Evolutionary conservation across 2,113 vertebrate species (phyloP), one percentile per base, ranked within the genome.

Genomic region (Microtus montanus): DNA sequence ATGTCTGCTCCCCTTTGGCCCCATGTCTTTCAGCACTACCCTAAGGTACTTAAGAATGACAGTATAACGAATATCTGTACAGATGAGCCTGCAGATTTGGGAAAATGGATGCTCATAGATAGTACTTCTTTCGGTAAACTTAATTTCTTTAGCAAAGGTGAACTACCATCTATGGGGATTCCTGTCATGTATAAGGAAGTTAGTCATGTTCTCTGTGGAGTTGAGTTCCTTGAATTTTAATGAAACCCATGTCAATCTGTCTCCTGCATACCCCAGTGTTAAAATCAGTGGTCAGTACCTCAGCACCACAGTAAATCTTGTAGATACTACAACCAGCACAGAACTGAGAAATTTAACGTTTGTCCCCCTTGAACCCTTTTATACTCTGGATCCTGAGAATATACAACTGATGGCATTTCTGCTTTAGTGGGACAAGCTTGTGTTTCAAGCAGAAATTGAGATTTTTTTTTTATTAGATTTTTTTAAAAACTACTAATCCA

Each of bases 31-130:
- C 98, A 98, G 97, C 96, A 96, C 96, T 98, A 98, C 98, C 98
- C 98, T 98, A 96, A 98, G 98, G 98, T 98, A 98, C 98, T 98
- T 98, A 98, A 98, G 98, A 98, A 98, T 98, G 98, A 98, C 98
- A 99, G 98, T 98, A 98, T 98, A 98, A 99, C 98, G 98, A 98
- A 98, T 98, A 98, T 98, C 97, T 98, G 98, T 97, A 98, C 97
- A 98, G 98, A 98, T 98, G 98, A 98, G 97, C 97, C 97, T 98
- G 97, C 96, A 98, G 98, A 98, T 98, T 98, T 98, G 93, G 98
- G 98, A 97, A 98, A 98, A 98, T 98, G 97, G 96, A 95, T 96
- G 98, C 98, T 98, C 97, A 98, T 98, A 98, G 97, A 98, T 98
- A 98, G 96, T 97, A 95, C 93, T 98, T 98, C 97, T 98, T 98